phyloP scores from a whole-genome alignment of 2,888 invertebrate species.

The Maniola hyperantus region DNA sequence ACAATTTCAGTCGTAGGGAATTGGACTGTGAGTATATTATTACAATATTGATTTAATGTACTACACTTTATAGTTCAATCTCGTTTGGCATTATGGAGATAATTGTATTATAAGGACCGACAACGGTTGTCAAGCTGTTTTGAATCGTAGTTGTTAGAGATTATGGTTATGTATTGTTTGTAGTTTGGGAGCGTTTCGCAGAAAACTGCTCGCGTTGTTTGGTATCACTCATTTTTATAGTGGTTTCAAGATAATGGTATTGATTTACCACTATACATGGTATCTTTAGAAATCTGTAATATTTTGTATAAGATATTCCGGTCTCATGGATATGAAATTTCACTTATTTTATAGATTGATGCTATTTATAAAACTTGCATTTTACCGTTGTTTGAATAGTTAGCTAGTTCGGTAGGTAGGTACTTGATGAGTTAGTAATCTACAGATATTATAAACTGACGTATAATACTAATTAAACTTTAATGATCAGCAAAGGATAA shows the following conservation, averaged over 20 bases:
- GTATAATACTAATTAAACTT: no score
- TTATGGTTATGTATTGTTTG: slow-evolving; percentile 43
- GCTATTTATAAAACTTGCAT: slow-evolving; percentile 4
- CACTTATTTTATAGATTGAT: slow-evolving; percentile 18
- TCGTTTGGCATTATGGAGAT: slow-evolving; percentile 45
- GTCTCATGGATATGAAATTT: slow-evolving; percentile 38
- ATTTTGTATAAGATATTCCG: slow-evolving; percentile 46
- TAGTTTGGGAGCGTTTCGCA: slow-evolving; percentile 48
- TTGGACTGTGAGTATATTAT: slow-evolving; percentile 35
- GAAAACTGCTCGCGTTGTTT: slow-evolving; percentile 59
- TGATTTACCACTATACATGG: slow-evolving; percentile 72
- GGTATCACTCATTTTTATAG: slow-evolving; percentile 75
- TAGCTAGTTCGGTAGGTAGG: background rate
- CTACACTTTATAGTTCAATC: slow-evolving; percentile 49
- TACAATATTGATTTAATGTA: slow-evolving; percentile 45
- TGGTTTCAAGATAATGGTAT: slow-evolving; percentile 80
- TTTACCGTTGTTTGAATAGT: slow-evolving; percentile 3
- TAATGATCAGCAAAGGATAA: no score
- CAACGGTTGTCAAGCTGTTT: slow-evolving; percentile 32
- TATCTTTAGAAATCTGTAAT: slow-evolving; percentile 64
- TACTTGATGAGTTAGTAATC: background rate
- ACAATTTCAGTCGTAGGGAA: background rate
- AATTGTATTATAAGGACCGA: slow-evolving; percentile 43
- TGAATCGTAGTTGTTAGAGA: slow-evolving; percentile 27
- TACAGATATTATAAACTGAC: background rate